Percentiles rank a stretch among this genome's conserved stretches.
Evolutionary conservation across 2,888 invertebrate genomes (phyloP).

Genomic region (Acronicta leporina): DNA sequence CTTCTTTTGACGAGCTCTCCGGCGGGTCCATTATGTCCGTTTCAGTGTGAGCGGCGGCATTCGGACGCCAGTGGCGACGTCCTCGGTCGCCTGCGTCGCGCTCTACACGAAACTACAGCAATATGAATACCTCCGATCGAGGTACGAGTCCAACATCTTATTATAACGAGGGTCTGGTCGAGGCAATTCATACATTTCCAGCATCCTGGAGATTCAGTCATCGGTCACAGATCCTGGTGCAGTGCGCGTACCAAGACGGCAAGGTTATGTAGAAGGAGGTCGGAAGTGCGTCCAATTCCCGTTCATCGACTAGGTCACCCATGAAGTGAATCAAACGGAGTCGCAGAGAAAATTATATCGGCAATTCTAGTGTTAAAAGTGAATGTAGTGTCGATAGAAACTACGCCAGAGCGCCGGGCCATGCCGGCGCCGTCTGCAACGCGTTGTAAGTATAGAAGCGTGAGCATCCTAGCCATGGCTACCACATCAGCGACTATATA

Average conservation of each 20-base stretch:
- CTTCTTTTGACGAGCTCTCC: slow-evolving; percentile 87
- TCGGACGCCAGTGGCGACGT: slow-evolving; percentile 86
- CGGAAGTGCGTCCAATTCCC: slow-evolving; percentile 81
- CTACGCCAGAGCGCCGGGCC: slow-evolving; percentile 20
- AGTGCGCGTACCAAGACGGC: slow-evolving; percentile 63
- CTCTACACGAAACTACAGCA: slow-evolving; percentile 72
- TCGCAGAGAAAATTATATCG: slow-evolving; percentile 70
- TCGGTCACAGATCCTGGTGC: slow-evolving; percentile 55
- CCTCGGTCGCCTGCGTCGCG: slow-evolving; percentile 82
- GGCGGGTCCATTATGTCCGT: slow-evolving; percentile 85
- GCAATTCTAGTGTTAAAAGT: slow-evolving; percentile 73
- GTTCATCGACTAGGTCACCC: slow-evolving; percentile 77
- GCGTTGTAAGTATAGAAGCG: slow-evolving; percentile 73
- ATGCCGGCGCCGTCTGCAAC: slow-evolving; percentile 17
- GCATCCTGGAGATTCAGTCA: slow-evolving; percentile 53
- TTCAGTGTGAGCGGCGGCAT: slow-evolving; percentile 84
- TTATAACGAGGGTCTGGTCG: slow-evolving; percentile 60
- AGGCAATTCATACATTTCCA: slow-evolving; percentile 51
- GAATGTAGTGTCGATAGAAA: slow-evolving; percentile 68
- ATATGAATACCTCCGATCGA: slow-evolving; percentile 85
- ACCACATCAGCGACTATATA: slow-evolving; percentile 59
- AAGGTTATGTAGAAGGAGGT: slow-evolving; percentile 77
- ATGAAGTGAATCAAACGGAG: slow-evolving; percentile 72
- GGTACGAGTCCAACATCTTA: slow-evolving; percentile 75
- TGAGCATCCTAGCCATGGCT: slow-evolving; percentile 47